phyloP scores from a whole-genome alignment of 2,113 vertebrate species.

The Sula dactylatra region DNA sequence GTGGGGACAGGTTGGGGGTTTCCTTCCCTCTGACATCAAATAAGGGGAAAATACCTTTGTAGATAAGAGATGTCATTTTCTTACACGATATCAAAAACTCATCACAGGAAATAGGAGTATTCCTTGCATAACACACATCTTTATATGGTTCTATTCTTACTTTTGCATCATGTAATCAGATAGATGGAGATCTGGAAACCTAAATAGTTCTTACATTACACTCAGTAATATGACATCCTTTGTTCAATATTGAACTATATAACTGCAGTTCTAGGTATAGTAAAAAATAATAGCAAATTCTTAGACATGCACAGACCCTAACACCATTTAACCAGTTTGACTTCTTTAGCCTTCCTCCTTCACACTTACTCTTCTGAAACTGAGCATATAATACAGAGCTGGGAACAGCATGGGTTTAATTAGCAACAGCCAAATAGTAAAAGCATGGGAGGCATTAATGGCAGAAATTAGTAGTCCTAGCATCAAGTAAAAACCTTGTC shows the following conservation, averaged over 20 bases:
- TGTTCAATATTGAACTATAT: no score
- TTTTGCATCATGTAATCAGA: neutral
- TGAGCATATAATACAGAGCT: neutral
- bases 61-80: conserved; percentile 48
- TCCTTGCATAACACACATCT: conserved; percentile 13
- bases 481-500: neutral
- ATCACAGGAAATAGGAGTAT: conserved; percentile 59
- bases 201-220: neutral
- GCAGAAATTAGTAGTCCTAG: neutral
- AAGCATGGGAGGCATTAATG: neutral
- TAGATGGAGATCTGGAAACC: conserved; percentile 1
- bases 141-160: conserved; percentile 1
- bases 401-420: neutral
- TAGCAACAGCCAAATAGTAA: neutral
- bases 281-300: neutral
- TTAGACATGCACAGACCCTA: neutral
- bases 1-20: conserved; percentile 45
- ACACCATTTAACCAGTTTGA: neutral
- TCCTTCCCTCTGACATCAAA: conserved; percentile 61
- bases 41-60: conserved; percentile 59
- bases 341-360: neutral
- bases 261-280: neutral
- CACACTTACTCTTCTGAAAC: neutral
- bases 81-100: neutral
- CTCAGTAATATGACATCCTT: neutral